These are phyloP conservation scores for Agonopterix subpropinquella DNA, from an alignment of 2,888 invertebrate species.

Conservation along the genomic window DNA sequence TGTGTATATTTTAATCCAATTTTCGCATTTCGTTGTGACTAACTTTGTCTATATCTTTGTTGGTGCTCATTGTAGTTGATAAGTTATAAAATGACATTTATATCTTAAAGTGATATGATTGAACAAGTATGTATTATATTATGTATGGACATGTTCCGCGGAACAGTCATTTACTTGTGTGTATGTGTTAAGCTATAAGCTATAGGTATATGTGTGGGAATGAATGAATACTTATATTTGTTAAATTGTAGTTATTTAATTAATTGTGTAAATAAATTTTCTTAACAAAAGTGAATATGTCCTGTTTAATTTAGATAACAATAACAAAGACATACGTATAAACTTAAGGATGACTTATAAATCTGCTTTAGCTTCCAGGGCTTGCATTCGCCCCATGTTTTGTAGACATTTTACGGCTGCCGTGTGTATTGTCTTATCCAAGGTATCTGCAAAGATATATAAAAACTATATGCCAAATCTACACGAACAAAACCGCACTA, in stretches of 20 bases:
- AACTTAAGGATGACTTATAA: not conserved
- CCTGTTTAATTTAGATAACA: not conserved
- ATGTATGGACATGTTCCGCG: too few relatives aligned
- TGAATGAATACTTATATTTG: conserved; percentile 39
- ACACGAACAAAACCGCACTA: not conserved
- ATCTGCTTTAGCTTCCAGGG: conserved; percentile 33
- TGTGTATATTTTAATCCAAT: not conserved
- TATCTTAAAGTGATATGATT: conserved; percentile 15
- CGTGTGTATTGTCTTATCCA: conserved; percentile 85
- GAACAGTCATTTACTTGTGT: not conserved
- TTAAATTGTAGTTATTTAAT: conserved; percentile 39
- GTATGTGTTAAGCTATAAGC: conserved; percentile 2
- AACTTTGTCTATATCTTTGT: conserved; percentile 1
- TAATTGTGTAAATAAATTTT: conserved; percentile 65
- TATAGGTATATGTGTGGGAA: conserved; percentile 6
- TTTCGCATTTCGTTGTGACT: not conserved
- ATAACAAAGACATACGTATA: not conserved
- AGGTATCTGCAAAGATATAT: conserved; percentile 73
- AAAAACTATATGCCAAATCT: too few relatives aligned
- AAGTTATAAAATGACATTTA: conserved; percentile 13
- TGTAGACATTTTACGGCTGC: conserved; percentile 84
- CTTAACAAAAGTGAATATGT: conserved; percentile 20
- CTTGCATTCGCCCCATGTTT: conserved; percentile 59
- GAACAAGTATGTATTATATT: conserved; percentile 11
- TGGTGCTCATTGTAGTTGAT: conserved; percentile 19